Evolutionary conservation across 2,888 invertebrate species (phyloP).

Genomic region (Lasioglossum villosulum): DNA sequence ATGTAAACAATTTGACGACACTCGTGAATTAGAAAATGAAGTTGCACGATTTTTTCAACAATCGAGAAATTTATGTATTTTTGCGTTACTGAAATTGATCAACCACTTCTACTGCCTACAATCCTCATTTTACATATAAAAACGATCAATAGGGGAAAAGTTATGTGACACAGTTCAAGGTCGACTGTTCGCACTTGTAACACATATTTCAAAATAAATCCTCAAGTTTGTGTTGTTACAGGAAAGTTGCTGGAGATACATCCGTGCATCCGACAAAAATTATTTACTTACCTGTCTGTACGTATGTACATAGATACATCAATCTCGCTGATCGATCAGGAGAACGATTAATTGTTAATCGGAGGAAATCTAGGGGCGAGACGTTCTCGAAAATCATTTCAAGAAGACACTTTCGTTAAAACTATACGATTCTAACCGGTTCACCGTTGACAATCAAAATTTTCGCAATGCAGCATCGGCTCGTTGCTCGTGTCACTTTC

Average conservation of each 20-base stretch:
- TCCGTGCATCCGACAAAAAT: neutral
- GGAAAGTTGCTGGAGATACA: neutral
- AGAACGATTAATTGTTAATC: neutral
- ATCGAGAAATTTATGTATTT: neutral
- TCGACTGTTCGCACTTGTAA: conserved; percentile 4
- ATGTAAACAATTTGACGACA: neutral
- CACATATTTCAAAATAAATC: neutral
- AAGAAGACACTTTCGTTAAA: neutral
- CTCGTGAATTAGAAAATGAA: neutral
- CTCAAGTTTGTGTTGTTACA: neutral
- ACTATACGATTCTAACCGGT: neutral
- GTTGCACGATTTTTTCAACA: neutral
- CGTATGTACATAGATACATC: neutral
- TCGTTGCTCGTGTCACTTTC: neutral
- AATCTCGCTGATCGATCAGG: neutral
- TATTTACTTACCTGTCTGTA: neutral
- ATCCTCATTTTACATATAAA: conserved; percentile 15
- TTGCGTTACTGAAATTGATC: neutral
- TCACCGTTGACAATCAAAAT: neutral
- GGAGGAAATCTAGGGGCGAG: neutral
- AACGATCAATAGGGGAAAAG: conserved; percentile 45
- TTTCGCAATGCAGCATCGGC: conserved; percentile 31
- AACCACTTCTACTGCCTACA: neutral
- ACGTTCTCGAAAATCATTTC: neutral
- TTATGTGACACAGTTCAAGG: conserved; percentile 38